Evolutionary conservation across 2,888 invertebrate genomes (phyloP), one percentile per base, ranked within the genome.

Genomic region (Dendrolimus houi): DNA sequence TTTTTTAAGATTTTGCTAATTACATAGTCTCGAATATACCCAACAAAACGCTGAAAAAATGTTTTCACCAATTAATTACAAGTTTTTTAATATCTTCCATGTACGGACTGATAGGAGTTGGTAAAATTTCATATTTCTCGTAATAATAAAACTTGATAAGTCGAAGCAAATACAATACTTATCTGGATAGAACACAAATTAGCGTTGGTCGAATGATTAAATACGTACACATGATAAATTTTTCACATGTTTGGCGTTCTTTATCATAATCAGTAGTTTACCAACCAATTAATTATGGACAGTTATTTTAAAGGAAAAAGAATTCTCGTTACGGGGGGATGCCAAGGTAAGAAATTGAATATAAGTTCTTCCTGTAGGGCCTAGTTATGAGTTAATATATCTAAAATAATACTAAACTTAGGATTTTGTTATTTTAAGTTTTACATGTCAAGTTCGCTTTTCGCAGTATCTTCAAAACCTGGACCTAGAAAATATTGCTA

Each of bases 261-360:
- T 29, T 6, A 29, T 29, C 29, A 29, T 3, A 29, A 29, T 29
- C 29, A 3, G 29, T 29, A 29, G 29, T 29, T 29, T 29, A 29
- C 29, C 6, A 29, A 29, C 29, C 29, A 29, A 47, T 9, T 47
- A 10, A 69, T 59, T 58, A 87, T 86, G 85, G 77, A 81, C 58
- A 81, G 92, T 68, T 85, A 79, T 64, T 95, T 95, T 74, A 89
- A 91, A 68, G 94, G 93, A 56, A 97, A 96, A 89, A 92, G 94
- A 56, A 94, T 96, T 70, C 86, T 97, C 54, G 96, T 98, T 0
- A 97, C 97, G 3, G 97, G 97, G 55, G 97, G 96, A 57, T 96
- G 96, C 54, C 94, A 94, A 93, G 97, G 97, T 95, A 92, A 71
- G 64, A 6, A 47, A 10, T 17, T 17, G 47, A 47, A 47, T 10